Conservation (phyloP, 1,140 invertebrate genomes). For the Colletes gigas region DNA sequence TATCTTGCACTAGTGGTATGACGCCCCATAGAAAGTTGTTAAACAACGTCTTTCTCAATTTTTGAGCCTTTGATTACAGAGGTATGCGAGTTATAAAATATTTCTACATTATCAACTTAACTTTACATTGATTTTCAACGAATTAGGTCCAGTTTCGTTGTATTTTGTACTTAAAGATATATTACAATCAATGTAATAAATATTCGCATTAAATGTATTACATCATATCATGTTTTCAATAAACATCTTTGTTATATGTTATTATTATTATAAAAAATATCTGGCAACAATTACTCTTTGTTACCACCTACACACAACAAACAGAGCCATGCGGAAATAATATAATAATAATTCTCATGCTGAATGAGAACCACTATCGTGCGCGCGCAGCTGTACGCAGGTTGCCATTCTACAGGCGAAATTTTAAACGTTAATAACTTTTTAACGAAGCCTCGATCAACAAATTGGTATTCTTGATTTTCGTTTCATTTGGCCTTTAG, state of each 20-base stretch:
- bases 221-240: conserved; percentile 13
- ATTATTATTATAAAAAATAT: background rate
- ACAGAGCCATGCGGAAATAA: background rate
- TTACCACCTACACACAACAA: background rate
- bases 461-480: too few relatives aligned
- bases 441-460: too few relatives aligned
- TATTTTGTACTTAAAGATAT: conserved; percentile 44
- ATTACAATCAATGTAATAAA: conserved; percentile 22
- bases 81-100: background rate
- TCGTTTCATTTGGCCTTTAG: too few relatives aligned
- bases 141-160: background rate
- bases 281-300: background rate
- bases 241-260: conserved; percentile 16
- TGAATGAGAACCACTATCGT: too few relatives aligned
- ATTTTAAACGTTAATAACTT: too few relatives aligned
- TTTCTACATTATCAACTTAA: conserved; percentile 5
- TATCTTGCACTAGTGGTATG: conserved; percentile 8
- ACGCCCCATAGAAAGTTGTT: background rate
- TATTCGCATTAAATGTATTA: conserved; percentile 29
- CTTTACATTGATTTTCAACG: conserved; percentile 8
- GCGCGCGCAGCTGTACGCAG: too few relatives aligned
- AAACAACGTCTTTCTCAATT: conserved; percentile 17
- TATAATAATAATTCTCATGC: too few relatives aligned
- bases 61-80: conserved; percentile 23
- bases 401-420: too few relatives aligned